Conservation (phyloP, 2,797 vertebrate species). For the Pangasius krempfi region DNA sequence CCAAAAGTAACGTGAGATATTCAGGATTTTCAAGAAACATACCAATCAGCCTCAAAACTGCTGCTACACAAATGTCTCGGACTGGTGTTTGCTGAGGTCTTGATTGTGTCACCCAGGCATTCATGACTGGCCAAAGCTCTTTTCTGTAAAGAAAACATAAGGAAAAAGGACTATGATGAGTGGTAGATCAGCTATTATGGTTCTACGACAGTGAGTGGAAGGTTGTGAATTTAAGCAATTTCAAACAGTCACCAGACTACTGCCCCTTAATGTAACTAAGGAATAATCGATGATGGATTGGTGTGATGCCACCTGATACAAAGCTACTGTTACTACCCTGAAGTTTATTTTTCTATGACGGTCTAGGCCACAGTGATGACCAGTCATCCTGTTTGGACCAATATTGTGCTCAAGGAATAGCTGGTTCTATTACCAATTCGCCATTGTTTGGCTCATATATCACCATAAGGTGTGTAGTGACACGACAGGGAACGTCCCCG, state of each 20-base stretch:
- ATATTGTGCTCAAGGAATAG: no score
- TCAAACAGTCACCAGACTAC: not conserved
- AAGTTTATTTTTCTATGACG: not conserved
- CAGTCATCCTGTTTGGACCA: no score
- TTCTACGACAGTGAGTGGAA: not conserved
- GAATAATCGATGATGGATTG: not conserved
- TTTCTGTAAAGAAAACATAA: constrained; percentile 73
- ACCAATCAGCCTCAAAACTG: constrained; percentile 90
- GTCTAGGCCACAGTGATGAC: no score
- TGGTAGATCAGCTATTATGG: not conserved
- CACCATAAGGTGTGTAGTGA: no score
- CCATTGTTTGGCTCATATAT: no score
- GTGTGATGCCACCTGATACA: not conserved
- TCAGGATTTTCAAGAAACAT: constrained; percentile 48
- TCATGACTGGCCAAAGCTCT: constrained; percentile 93
- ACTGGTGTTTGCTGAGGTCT: constrained; percentile 74
- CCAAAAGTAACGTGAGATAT: not conserved
- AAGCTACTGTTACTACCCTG: not conserved
- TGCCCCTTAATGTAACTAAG: not conserved
- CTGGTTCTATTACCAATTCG: no score
- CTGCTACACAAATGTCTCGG: constrained; percentile 79
- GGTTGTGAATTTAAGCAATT: not conserved
- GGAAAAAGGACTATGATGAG: not conserved
- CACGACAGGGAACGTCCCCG: no score
- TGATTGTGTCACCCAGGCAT: constrained; percentile 87